Evolutionary conservation across 2,888 invertebrate species (phyloP).

Genomic region (Phyto melanocephala): DNA sequence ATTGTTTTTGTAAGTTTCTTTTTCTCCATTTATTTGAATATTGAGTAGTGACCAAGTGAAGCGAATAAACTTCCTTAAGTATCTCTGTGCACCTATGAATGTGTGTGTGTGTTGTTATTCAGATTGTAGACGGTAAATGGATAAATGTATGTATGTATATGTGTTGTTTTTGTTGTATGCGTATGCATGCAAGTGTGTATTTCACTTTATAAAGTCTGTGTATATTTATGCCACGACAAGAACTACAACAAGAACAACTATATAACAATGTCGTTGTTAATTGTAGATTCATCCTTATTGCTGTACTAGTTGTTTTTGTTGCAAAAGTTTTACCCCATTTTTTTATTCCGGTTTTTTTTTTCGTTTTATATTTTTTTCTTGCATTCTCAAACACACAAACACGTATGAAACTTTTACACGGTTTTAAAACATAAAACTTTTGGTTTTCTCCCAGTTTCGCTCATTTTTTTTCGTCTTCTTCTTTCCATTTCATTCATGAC

Average conservation of each 20-base stretch:
- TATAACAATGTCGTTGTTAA: conserved; percentile 69
- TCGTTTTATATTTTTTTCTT: background rate
- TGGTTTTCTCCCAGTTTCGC: conserved; percentile 56
- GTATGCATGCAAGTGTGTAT: conserved; percentile 45
- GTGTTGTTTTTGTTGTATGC: conserved; percentile 30
- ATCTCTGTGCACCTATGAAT: background rate
- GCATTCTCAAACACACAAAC: conserved; percentile 9
- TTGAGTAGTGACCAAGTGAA: conserved; percentile 42
- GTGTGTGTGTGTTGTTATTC: conserved; percentile 32
- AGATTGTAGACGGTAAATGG: background rate
- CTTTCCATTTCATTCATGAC: conserved; percentile 62
- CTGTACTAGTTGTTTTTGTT: conserved; percentile 23
- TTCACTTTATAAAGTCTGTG: conserved; percentile 60
- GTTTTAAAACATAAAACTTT: conserved; percentile 64
- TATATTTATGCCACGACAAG: conserved; percentile 56
- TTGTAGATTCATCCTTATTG: conserved; percentile 69
- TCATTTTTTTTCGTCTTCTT: conserved; percentile 50
- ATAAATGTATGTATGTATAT: conserved; percentile 28
- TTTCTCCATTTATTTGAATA: conserved; percentile 53
- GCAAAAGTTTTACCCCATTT: conserved; percentile 54
- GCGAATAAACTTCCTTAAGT: conserved; percentile 56
- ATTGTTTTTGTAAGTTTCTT: conserved; percentile 17
- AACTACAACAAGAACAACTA: conserved; percentile 22
- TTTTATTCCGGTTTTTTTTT: conserved; percentile 53
- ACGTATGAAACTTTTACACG: background rate